These are phyloP conservation scores for Temnothorax nylanderi DNA, from an alignment of 1,140 invertebrate genomes.

Conservation along the genomic window DNA sequence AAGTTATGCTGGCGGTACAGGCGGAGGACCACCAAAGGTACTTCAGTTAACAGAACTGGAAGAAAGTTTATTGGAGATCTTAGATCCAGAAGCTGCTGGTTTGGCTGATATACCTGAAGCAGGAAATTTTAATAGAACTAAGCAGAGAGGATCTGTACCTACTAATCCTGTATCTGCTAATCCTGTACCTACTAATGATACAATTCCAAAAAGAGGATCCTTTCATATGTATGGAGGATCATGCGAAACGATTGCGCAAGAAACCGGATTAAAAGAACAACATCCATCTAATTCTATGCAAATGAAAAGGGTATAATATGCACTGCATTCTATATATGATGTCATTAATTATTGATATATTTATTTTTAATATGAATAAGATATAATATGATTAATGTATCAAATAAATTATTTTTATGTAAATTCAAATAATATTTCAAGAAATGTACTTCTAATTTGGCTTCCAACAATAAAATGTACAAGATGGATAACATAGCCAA, in stretches of 20 bases:
- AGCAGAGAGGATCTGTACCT: too few relatives aligned
- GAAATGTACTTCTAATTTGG: background rate
- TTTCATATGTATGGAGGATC: background rate
- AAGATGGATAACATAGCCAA: background rate
- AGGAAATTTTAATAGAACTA: too few relatives aligned
- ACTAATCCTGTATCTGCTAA: too few relatives aligned
- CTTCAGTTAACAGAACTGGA: background rate
- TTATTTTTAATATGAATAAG: background rate
- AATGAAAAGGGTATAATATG: background rate
- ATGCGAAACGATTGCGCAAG: background rate
- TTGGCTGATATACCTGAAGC: background rate
- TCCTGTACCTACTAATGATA: too few relatives aligned
- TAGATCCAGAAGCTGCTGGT: constrained; percentile 1
- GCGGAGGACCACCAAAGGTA: background rate
- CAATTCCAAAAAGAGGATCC: background rate
- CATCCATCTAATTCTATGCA: too few relatives aligned
- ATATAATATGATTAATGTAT: background rate
- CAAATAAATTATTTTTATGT: background rate
- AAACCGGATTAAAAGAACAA: too few relatives aligned
- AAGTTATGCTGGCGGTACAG: background rate
- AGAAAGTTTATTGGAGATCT: background rate
- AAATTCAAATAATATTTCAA: constrained; percentile 2
- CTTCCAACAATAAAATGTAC: background rate
- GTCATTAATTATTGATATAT: background rate
- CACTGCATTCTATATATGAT: background rate